These are phyloP conservation scores for Cephus spinipes DNA, from an alignment of 2,888 invertebrate species.

Conservation along the genomic window DNA sequence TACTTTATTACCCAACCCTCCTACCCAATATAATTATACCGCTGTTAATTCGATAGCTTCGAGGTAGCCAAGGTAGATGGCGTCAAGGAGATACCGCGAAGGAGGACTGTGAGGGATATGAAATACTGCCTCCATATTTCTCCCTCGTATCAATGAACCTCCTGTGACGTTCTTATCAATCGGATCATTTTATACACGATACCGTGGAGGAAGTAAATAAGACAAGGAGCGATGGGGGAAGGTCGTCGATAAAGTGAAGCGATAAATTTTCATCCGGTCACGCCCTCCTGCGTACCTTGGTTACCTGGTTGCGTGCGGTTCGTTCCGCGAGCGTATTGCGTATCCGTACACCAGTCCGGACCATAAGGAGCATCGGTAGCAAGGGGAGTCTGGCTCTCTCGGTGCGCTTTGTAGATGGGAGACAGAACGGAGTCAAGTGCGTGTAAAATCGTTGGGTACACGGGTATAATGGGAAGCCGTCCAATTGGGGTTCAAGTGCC, in stretches of 20 bases:
- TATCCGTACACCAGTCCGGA: not conserved
- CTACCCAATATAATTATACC: not conserved
- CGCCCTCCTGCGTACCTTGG: conserved; percentile 28
- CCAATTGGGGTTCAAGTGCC: conserved; percentile 61
- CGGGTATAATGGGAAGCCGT: conserved; percentile 58
- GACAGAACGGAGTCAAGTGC: conserved; percentile 70
- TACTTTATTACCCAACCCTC: not conserved
- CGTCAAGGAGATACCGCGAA: not conserved
- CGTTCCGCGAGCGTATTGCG: not conserved
- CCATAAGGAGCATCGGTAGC: not conserved
- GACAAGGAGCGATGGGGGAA: not conserved
- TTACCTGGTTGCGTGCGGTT: conserved; percentile 11
- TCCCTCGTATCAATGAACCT: not conserved
- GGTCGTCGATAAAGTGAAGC: conserved; percentile 20
- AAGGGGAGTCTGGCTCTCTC: not conserved
- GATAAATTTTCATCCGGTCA: conserved; percentile 27
- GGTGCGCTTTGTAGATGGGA: not conserved
- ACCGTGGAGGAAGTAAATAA: not conserved
- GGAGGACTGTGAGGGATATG: not conserved
- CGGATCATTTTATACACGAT: not conserved
- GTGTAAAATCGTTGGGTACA: conserved; percentile 70
- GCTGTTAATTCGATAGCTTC: not conserved
- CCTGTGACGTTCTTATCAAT: not conserved
- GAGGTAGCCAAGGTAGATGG: not conserved
- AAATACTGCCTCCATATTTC: not conserved